phyloP scores from a whole-genome alignment of 2,888 invertebrate genomes.

The Yponomeuta plumbellus region DNA sequence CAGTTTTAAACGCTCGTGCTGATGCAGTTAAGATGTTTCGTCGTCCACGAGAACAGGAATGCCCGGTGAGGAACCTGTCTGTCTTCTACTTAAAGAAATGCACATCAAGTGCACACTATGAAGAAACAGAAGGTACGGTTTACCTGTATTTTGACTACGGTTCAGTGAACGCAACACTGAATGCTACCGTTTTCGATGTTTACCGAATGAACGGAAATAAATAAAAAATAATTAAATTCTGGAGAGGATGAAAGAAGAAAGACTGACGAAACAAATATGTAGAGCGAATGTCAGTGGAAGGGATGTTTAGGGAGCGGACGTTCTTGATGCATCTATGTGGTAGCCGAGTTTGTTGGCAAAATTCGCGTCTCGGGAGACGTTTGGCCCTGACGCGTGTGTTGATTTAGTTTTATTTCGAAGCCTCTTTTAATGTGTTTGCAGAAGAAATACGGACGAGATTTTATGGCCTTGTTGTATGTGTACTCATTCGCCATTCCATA shows the following conservation, averaged over 20 bases:
- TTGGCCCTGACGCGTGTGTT: background rate
- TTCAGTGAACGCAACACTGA: too few species aligned
- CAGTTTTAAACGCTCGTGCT: constrained; percentile 32
- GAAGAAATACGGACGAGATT: background rate
- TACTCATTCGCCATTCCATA: background rate
- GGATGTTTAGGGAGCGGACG: background rate
- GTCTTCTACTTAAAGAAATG: constrained; percentile 44
- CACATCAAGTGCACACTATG: constrained; percentile 38
- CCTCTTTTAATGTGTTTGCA: background rate
- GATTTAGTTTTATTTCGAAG: background rate
- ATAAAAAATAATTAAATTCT: too few species aligned
- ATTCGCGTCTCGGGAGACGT: constrained; percentile 43
- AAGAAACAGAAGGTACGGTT: background rate
- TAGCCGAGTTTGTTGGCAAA: constrained; percentile 39
- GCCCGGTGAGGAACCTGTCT: constrained; percentile 67
- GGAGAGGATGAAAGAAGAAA: too few species aligned
- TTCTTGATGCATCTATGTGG: background rate
- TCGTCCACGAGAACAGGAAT: constrained; percentile 44
- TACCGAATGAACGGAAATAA: too few species aligned
- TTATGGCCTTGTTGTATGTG: background rate
- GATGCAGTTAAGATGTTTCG: constrained; percentile 37
- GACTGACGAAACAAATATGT: too few species aligned
- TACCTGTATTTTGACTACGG: too few species aligned
- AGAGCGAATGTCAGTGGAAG: too few species aligned
- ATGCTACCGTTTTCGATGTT: too few species aligned